A percentile compares a stretch with the other conserved stretches of the same genome.
Conservation (phyloP, 2,888 invertebrate genomes). For the Heliconius erato region DNA sequence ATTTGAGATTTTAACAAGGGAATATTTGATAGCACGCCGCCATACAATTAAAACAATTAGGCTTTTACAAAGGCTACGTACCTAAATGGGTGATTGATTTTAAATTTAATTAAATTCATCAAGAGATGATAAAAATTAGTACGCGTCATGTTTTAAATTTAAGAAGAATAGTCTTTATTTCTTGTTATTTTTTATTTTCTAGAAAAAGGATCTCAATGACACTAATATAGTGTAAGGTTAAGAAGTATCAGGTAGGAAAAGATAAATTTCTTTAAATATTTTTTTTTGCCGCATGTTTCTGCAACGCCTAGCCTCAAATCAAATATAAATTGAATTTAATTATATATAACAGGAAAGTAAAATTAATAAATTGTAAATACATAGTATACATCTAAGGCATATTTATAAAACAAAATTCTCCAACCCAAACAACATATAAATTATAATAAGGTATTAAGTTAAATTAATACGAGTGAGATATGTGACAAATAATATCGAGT, state of each 20-base stretch:
- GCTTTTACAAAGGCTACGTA: constrained; percentile 3
- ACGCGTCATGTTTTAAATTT: neutral
- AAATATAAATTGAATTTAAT: too few species aligned
- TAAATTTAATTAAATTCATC: neutral
- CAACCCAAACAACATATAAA: neutral
- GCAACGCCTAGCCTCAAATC: too few species aligned
- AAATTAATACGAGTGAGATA: constrained; percentile 27
- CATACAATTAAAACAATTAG: constrained; percentile 13
- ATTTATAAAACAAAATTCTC: too few species aligned
- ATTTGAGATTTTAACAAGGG: constrained; percentile 10
- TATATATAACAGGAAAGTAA: too few species aligned
- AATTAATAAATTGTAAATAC: too few species aligned
- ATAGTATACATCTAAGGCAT: too few species aligned
- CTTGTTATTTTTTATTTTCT: neutral
- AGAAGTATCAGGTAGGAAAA: too few species aligned
- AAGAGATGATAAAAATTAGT: neutral
- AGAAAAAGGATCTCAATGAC: neutral
- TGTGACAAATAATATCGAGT: constrained; percentile 40
- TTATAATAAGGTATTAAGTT: constrained; percentile 7
- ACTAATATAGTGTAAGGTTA: neutral
- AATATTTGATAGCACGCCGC: neutral
- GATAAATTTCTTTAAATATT: too few species aligned
- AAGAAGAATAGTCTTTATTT: neutral
- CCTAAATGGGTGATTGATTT: neutral
- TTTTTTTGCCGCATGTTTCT: too few species aligned